Evolutionary conservation across 2,113 vertebrate genomes (phyloP).

Genomic region (Noturus placidus): DNA sequence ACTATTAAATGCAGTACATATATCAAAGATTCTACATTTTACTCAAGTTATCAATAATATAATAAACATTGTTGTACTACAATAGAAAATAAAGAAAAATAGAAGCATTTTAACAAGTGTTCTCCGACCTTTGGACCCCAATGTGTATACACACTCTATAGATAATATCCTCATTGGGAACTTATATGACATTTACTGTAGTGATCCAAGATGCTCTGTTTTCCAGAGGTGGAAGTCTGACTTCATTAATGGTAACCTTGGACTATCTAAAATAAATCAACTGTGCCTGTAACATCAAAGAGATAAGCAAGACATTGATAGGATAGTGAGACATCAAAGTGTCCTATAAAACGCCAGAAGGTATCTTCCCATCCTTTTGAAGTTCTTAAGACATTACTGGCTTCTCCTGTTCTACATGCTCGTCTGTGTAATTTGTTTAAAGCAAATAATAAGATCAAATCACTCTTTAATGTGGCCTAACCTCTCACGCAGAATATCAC

Average conservation of each 20-base stretch:
- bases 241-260: constrained; percentile 42
- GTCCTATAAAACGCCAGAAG: constrained; percentile 52
- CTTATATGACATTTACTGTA: neutral
- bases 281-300: constrained; percentile 60
- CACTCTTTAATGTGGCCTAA: constrained; percentile 47
- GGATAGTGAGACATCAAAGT: constrained; percentile 58
- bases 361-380: constrained; percentile 52
- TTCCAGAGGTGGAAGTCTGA: constrained; percentile 11
- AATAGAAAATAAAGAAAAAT: neutral
- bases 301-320: constrained; percentile 47
- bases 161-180: neutral
- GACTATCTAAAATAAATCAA: constrained; percentile 50
- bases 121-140: neutral
- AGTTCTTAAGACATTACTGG: constrained; percentile 51
- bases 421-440: constrained; percentile 56
- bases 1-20: neutral
- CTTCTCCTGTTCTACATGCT: constrained; percentile 44
- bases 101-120: neutral
- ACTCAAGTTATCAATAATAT: no score
- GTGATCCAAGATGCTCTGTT: neutral
- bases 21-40: no score
- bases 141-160: neutral
- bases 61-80: no score
- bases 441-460: constrained; percentile 49
- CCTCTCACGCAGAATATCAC: constrained; percentile 34